A percentile compares a stretch with the other conserved stretches of the same genome.
Evolutionary conservation across 2,888 invertebrate species (phyloP).

Genomic region (Seira sanloemensis): DNA sequence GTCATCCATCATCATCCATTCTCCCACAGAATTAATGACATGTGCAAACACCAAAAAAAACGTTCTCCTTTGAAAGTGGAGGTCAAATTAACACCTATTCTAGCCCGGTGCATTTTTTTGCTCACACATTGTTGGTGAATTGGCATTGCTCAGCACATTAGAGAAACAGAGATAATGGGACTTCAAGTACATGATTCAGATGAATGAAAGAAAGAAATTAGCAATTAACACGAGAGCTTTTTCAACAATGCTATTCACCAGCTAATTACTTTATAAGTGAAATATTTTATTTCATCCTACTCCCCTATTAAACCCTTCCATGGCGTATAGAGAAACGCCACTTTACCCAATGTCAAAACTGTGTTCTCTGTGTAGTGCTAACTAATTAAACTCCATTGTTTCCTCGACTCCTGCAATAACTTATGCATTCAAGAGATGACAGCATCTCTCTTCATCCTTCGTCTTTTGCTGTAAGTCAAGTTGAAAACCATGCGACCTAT

Average conservation of each 20-base stretch:
- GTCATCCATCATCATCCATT: slow-evolving; percentile 3
- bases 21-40: not conserved
- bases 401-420: no score
- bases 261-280: not conserved
- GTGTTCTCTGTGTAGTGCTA: not conserved
- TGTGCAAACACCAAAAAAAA: no score
- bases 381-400: not conserved
- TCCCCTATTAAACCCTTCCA: not conserved
- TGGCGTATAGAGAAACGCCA: not conserved
- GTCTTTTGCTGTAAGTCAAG: not conserved
- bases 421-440: not conserved
- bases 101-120: not conserved
- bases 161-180: not conserved
- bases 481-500: not conserved
- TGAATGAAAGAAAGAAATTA: not conserved
- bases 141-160: not conserved
- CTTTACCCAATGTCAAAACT: not conserved
- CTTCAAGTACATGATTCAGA: not conserved
- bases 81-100: slow-evolving; percentile 31
- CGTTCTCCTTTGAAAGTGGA: not conserved
- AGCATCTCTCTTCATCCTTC: not conserved
- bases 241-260: not conserved
- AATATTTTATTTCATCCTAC: not conserved
- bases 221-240: not conserved
- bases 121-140: not conserved